Base-by-base conservation (phyloP, 2,888 invertebrate species). In the Pristionchus entomophagus region DNA sequence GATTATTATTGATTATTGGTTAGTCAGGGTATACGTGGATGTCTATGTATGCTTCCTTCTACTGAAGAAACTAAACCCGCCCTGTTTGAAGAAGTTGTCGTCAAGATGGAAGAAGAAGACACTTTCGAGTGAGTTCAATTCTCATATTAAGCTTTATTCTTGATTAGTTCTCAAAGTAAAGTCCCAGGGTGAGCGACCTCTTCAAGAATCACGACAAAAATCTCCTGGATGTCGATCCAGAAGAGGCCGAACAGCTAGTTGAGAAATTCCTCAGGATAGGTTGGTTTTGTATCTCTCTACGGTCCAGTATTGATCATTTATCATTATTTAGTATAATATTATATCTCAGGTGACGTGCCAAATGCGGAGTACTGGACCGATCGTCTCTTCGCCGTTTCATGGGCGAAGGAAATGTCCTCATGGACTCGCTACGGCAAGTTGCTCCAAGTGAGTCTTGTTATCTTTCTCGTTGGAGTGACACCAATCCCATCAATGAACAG, bases 281-380 rank as follows among this genome's bases (percentile, higher is more conserved):
- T 78, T 8, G n/a, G 77, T 77, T 45, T 69, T 10, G 17, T 35
- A 10, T n/a, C n/a, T 38, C 17, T 22, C 35, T 6, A 29, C 1
- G 2, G 1, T 29, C 17, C 17, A 62, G 22, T 26, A 1, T 62
- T 6, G 3, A 62, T 62, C n/a, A 62, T 29, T 8, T 62, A 5
- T 56, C n/a, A 8, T 56, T 56, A 14, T 35, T 65, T 32, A 35
- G 26, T 12, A 35, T 59, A 14, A 8, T 56, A 4, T 35, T 3
- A 17, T 10, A 38, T 69, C 12, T 81, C 51, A 84, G 84, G 84
- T 2, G 84, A 84, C 35, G n/a, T 69, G 45, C 32, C 29, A 19
- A 69, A 32, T 49, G 84, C 69, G 26, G 84, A 84, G 49, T 84
- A 69, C 51, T 84, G 84, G 84, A 41, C 69, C 2, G 84, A 84